Percentiles rank a stretch among this genome's conserved stretches.
Conservation (phyloP, 2,888 invertebrate species). For the Gastrophysa polygoni region DNA sequence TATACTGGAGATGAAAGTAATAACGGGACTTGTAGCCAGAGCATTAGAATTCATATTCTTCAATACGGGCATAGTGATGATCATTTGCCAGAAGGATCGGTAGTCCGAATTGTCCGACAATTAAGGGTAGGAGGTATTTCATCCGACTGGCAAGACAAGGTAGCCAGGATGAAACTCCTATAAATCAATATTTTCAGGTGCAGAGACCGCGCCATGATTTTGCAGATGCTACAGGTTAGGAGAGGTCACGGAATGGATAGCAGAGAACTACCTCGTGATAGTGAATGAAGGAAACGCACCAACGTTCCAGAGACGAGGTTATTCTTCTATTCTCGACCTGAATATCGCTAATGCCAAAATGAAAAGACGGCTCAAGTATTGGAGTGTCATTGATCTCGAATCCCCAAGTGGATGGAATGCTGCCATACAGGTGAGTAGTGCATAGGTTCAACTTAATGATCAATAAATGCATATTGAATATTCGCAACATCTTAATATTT, state of each 20-base stretch:
- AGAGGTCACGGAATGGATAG: conserved; percentile 14
- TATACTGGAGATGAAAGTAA: no score
- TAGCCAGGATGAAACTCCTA: background rate
- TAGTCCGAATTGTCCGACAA: background rate
- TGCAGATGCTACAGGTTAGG: background rate
- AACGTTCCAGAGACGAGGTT: conserved; percentile 1
- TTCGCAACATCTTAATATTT: no score
- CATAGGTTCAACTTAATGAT: conserved; percentile 5
- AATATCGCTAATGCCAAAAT: conserved; percentile 5
- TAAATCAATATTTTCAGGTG: conserved; percentile 14
- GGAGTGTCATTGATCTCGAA: conserved; percentile 12
- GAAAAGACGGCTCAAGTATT: background rate
- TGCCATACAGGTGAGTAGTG: conserved; percentile 76
- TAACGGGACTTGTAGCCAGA: no score
- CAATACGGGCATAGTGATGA: no score
- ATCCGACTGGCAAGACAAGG: no score
- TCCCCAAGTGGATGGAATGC: conserved; percentile 73
- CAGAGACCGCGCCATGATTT: conserved; percentile 4
- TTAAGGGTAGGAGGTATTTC: background rate
- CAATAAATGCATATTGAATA: no score
- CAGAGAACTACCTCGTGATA: background rate
- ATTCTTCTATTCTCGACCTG: background rate
- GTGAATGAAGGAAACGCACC: background rate
- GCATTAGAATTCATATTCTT: no score
- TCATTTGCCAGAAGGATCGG: background rate